Evolutionary conservation across 1,140 invertebrate species (phyloP).

Genomic region (Aethina tumida): DNA sequence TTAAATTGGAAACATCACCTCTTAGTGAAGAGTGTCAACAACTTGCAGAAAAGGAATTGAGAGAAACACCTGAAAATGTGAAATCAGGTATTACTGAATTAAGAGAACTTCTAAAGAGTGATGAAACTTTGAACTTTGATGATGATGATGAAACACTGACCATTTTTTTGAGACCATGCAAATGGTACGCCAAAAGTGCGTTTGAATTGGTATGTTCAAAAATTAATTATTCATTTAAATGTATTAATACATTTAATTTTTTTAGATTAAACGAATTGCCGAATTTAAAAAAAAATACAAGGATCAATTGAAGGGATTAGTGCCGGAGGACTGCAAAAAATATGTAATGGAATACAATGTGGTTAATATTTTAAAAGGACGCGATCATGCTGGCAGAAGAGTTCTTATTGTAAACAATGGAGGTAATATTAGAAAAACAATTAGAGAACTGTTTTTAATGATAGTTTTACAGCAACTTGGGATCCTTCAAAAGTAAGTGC

Average conservation of each 20-base stretch:
- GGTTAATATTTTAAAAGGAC: conserved; percentile 47
- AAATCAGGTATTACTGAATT: conserved; percentile 47
- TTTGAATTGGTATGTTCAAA: conserved; percentile 53
- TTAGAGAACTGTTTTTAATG: too few species aligned
- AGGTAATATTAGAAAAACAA: conserved; percentile 19
- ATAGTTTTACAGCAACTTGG: conserved; percentile 50
- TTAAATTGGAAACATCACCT: too few species aligned
- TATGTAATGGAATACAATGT: conserved; percentile 57
- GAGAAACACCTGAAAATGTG: conserved; percentile 55
- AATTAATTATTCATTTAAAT: too few species aligned
- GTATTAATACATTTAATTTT: too few species aligned
- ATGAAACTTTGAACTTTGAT: conserved; percentile 49
- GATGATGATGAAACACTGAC: conserved; percentile 65
- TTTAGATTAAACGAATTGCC: conserved; percentile 60
- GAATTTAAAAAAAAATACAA: conserved; percentile 63
- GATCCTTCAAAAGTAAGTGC: conserved; percentile 58
- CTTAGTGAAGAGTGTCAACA: conserved; percentile 7
- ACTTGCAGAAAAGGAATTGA: conserved; percentile 52
- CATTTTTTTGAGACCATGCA: conserved; percentile 68
- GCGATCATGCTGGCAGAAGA: conserved; percentile 29
- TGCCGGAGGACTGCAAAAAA: conserved; percentile 53
- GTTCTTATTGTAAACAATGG: conserved; percentile 27
- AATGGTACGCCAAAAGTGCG: conserved; percentile 71
- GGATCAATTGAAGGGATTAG: conserved; percentile 47
- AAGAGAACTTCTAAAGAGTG: conserved; percentile 49